A percentile compares a stretch with the other conserved stretches of the same genome.
phyloP scores from a whole-genome alignment of 2,113 vertebrate genomes.

The Prinia subflava region DNA sequence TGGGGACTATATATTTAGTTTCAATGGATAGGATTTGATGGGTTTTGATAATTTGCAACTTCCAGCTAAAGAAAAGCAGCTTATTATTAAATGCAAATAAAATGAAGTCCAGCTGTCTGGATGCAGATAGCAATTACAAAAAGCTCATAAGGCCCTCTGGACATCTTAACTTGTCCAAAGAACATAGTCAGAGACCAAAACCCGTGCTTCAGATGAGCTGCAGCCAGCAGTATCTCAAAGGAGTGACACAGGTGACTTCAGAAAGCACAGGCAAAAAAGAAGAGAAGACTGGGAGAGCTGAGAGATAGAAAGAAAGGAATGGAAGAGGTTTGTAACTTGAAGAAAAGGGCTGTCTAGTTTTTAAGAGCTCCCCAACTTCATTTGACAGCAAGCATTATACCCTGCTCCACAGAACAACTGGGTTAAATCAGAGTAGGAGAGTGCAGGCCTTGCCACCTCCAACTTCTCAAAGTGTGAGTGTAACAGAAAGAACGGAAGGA shows the following conservation, averaged over 20 bases:
- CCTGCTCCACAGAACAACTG: background rate
- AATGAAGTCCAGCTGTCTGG: slow-evolving; percentile 67
- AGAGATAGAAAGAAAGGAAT: background rate
- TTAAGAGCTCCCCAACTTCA: background rate
- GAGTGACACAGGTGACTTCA: background rate
- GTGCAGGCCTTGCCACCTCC: background rate
- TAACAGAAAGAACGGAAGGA: background rate
- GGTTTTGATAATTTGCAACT: slow-evolving; percentile 71
- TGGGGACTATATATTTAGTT: slow-evolving; percentile 15
- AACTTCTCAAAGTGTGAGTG: background rate
- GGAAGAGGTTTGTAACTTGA: background rate
- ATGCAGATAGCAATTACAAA: slow-evolving; percentile 72
- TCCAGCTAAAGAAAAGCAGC: slow-evolving; percentile 67
- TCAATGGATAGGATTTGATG: slow-evolving; percentile 57
- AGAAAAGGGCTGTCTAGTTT: background rate
- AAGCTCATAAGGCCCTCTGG: slow-evolving; percentile 60
- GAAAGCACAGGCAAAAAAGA: background rate
- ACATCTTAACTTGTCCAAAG: slow-evolving; percentile 62
- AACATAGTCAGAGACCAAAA: slow-evolving; percentile 43
- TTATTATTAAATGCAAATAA: slow-evolving; percentile 78
- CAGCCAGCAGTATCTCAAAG: slow-evolving; percentile 27
- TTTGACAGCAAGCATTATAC: background rate
- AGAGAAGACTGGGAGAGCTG: background rate
- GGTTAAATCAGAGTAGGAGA: background rate
- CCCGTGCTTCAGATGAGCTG: slow-evolving; percentile 3